Base-by-base conservation (phyloP, 2,888 invertebrate species). In the Marronus borbonicus region DNA sequence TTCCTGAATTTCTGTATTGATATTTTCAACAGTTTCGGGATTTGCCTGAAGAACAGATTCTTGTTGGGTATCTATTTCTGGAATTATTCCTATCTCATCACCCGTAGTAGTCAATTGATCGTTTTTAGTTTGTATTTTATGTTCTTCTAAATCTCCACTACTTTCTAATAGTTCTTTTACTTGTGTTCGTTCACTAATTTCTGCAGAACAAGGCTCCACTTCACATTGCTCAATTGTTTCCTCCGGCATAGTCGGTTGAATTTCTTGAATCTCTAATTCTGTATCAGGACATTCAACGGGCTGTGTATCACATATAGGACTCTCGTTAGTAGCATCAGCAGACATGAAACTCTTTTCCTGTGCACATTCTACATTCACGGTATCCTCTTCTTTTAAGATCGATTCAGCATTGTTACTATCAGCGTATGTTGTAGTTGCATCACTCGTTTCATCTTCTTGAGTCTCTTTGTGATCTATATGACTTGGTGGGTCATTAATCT, bases 361-460 rank as follows among this genome's bases (percentile, higher is more conserved):
- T 17, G 49, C 10, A 4, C 24, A 24, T 50, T 68, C 68, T 49
- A 24, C 2, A 12, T 5, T 28, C 24, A 28, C 5, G 31, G 24
- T 14, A 31, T 31, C 10, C 10, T 28, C 24, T 52, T 7, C 20
- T 20, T 60, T 3, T 20, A n/a, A 28, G 1, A 20, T 60, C 24
- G 7, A 2, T 28, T 55, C 31, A 28, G 2, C 12, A 68, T 68
- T 5, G 31, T 36, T 20, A 24, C 28, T 24, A 28, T 68, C 68
- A 3, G 14, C 4, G 28, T 50, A 12, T 7, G 5, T 68, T 52
- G 28, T 55, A 7, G 7, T 14, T 39, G 24, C 24, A 12, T 24
- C 60, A 31, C 31, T 44, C 5, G 28, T 14, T 44, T 28, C 52
- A 31, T 69, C 77, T 76, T 68, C 74, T 50, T 66, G 72, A 31